Percentiles rank a stretch among this genome's conserved stretches.
Conservation (phyloP, 2,888 invertebrate genomes). For the Melieria omissa region DNA sequence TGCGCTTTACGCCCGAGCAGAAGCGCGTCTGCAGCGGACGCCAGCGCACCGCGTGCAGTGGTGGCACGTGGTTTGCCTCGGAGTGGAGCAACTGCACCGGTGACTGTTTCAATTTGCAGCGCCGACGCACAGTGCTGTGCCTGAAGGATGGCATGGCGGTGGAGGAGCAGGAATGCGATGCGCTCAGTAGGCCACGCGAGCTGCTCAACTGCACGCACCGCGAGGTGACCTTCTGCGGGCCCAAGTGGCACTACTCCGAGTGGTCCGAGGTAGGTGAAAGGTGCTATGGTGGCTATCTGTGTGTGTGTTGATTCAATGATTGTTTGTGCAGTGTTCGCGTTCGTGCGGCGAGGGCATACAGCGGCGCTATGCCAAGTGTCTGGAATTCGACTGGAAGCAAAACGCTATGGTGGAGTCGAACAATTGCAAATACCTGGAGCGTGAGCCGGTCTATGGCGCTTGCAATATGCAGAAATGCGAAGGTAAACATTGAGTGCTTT, state of each 20-base stretch:
- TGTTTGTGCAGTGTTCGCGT: constrained; percentile 68
- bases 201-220: constrained; percentile 71
- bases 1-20: constrained; percentile 71
- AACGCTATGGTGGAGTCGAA: constrained; percentile 64
- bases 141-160: constrained; percentile 52
- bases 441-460: constrained; percentile 67
- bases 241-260: constrained; percentile 71
- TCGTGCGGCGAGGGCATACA: constrained; percentile 71
- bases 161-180: constrained; percentile 66
- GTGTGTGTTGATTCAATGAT: neutral
- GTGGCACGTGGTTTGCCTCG: constrained; percentile 84
- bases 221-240: constrained; percentile 55
- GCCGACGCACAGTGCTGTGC: constrained; percentile 54
- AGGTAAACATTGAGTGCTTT: constrained; percentile 45
- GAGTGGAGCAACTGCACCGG: constrained; percentile 71
- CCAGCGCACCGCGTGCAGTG: constrained; percentile 71
- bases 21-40: constrained; percentile 72
- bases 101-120: constrained; percentile 59
- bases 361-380: constrained; percentile 69
- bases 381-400: constrained; percentile 62
- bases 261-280: constrained; percentile 69
- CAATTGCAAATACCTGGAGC: constrained; percentile 67
- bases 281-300: too few relatives aligned
- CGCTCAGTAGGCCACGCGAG: constrained; percentile 74
- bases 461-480: constrained; percentile 69